These are phyloP conservation scores for Theonella swinhoei DNA, from an alignment of 37 sponge, comb jelly and placozoan genomes.

Conservation along the genomic window DNA sequence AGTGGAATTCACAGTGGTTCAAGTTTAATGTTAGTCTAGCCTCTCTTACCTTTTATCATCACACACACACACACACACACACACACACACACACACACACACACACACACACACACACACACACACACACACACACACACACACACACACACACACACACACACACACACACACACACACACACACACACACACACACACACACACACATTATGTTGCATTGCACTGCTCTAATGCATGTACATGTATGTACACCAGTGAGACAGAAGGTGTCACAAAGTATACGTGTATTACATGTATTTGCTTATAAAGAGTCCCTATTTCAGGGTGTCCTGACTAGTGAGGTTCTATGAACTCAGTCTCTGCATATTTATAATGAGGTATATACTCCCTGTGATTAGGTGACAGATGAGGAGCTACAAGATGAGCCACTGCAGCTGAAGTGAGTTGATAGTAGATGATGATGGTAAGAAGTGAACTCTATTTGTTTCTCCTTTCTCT, in stretches of 20 bases:
- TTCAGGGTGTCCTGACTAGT: no score
- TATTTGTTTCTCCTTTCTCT: background rate
- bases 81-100: conserved; percentile 32
- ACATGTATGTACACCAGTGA: no score
- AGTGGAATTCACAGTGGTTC: conserved; percentile 77
- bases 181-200: no score
- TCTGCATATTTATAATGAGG: background rate
- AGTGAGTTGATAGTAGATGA: conserved; percentile 72
- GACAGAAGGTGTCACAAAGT: no score
- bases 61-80: no score
- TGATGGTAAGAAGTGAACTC: no score
- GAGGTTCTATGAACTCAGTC: no score
- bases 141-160: background rate
- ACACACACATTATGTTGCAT: no score
- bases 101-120: background rate
- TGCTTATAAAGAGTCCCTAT: no score
- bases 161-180: no score
- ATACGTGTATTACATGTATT: no score
- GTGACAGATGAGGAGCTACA: conserved; percentile 86
- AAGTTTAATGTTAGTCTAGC: conserved; percentile 37
- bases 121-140: conserved; percentile 1
- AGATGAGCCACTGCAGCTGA: conserved; percentile 88
- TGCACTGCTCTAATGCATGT: no score
- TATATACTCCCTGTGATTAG: background rate
- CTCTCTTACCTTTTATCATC: background rate